phyloP scores from a whole-genome alignment of 1,140 invertebrate genomes.

The Solenopsis invicta region DNA sequence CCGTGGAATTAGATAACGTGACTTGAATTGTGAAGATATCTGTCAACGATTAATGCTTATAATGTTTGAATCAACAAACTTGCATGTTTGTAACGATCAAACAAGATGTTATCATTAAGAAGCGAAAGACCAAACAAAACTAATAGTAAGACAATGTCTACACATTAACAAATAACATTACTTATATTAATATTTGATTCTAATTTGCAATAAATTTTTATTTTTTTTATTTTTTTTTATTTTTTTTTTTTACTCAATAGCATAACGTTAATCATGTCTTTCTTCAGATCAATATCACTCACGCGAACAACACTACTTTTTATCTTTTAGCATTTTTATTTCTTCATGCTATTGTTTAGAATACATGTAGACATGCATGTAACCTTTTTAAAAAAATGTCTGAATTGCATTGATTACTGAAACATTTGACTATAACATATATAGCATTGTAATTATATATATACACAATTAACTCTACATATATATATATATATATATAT shows the following conservation, averaged over 20 bases:
- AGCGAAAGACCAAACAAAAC: conserved; percentile 8
- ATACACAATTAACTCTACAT: background rate
- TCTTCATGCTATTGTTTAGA: background rate
- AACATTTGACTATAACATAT: background rate
- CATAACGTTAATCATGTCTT: background rate
- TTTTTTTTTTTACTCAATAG: background rate
- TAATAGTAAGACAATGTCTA: background rate
- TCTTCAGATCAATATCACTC: background rate
- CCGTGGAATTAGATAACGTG: background rate
- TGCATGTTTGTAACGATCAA: background rate
- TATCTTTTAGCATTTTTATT: conserved; percentile 8
- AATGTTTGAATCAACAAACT: conserved; percentile 14
- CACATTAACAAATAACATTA: background rate
- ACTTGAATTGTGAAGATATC: background rate
- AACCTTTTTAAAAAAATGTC: background rate
- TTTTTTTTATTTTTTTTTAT: background rate
- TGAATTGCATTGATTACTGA: background rate
- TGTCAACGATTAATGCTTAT: conserved; percentile 8
- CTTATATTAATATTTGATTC: background rate
- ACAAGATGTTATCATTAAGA: background rate
- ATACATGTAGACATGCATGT: background rate
- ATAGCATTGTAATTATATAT: background rate
- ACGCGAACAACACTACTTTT: background rate
- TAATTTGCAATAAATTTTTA: background rate
- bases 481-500: background rate